Percentiles rank a stretch among this genome's conserved stretches.
These are phyloP conservation scores for Scortum barcoo DNA, from an alignment of 2,113 vertebrate species.

Conservation along the genomic window DNA sequence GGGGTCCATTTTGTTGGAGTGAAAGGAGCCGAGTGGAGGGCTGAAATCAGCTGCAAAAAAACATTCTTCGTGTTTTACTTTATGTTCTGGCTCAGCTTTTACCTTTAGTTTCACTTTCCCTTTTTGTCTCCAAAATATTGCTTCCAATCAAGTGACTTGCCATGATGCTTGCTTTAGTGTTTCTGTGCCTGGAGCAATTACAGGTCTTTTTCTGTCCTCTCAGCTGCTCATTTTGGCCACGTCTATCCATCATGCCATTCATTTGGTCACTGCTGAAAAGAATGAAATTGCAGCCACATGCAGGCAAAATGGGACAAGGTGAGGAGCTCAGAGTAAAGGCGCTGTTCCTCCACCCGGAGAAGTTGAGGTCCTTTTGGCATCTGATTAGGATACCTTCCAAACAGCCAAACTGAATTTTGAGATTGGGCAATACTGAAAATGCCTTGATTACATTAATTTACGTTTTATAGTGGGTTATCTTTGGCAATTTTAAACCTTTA, in stretches of 20 bases:
- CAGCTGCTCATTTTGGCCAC: neutral
- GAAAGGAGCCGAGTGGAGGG: neutral
- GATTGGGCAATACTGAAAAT: too few relatives aligned
- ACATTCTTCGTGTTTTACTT: neutral
- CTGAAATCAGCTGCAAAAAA: slow-evolving; percentile 9
- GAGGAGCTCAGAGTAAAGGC: neutral
- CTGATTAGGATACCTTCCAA: neutral
- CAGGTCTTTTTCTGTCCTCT: neutral
- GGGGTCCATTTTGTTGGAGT: slow-evolving; percentile 43
- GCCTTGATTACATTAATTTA: too few relatives aligned
- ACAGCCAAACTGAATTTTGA: neutral
- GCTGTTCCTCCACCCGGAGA: neutral
- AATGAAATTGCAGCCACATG: neutral
- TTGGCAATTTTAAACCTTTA: too few relatives aligned
- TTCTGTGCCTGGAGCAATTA: neutral
- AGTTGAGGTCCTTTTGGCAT: neutral
- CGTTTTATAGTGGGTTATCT: too few relatives aligned
- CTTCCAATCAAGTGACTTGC: neutral
- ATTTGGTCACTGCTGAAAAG: neutral
- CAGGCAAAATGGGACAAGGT: neutral
- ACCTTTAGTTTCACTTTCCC: neutral
- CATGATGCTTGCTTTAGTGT: neutral
- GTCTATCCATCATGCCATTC: neutral
- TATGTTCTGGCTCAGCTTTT: neutral
- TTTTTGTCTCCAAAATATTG: neutral